Evolutionary conservation across 2,113 vertebrate species (phyloP).

Genomic region (Neotragus moschatus): DNA sequence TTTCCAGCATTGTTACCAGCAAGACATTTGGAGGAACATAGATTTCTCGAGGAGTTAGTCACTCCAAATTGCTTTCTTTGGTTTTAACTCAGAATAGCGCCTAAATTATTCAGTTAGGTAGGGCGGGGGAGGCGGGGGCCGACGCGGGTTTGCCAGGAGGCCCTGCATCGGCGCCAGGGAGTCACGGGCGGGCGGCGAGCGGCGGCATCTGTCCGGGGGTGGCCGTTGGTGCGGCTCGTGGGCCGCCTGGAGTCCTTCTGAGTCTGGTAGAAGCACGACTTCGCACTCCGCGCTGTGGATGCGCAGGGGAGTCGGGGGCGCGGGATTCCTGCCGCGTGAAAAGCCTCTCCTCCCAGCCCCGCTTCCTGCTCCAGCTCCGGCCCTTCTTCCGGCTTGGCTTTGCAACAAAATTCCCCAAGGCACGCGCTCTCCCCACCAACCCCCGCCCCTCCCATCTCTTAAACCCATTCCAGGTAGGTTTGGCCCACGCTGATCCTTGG

Average conservation of each 20-base stretch:
- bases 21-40: conserved; percentile 45
- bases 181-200: conserved; percentile 68
- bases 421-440: not conserved
- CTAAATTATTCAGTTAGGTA: conserved; percentile 68
- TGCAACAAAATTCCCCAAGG: not conserved
- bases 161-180: conserved; percentile 68
- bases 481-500: not conserved
- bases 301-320: not conserved
- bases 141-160: conserved; percentile 62
- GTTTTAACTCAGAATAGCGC: conserved; percentile 78
- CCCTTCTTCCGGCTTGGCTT: not conserved
- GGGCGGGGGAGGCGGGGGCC: conserved; percentile 60
- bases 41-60: conserved; percentile 70
- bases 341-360: not conserved
- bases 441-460: not conserved
- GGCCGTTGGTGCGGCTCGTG: conserved; percentile 69
- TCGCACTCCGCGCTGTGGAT: not conserved
- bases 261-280: conserved; percentile 68
- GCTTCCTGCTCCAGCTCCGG: not conserved
- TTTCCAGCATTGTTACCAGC: conserved; percentile 14
- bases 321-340: not conserved
- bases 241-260: conserved; percentile 70
- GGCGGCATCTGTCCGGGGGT: conserved; percentile 80
- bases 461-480: not conserved
- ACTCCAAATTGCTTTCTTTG: conserved; percentile 74